A percentile compares a stretch with the other conserved stretches of the same genome.
Evolutionary conservation across 1,140 invertebrate species (phyloP).

Genomic region (Diabrotica virgifera): DNA sequence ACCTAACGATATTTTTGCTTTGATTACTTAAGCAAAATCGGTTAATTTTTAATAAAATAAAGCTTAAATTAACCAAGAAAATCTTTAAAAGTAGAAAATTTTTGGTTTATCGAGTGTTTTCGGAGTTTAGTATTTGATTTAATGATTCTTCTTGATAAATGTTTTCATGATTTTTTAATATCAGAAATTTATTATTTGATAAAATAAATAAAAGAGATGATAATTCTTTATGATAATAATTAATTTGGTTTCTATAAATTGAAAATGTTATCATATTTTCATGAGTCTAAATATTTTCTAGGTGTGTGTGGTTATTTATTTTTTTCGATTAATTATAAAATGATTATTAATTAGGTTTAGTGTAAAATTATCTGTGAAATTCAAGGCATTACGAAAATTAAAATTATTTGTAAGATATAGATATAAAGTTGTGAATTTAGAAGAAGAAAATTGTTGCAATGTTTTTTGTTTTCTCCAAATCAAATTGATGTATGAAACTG

Average conservation of each 20-base stretch:
- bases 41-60: not conserved
- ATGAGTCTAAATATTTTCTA: conserved; percentile 4
- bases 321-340: conserved; percentile 16
- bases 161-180: too few relatives aligned
- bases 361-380: conserved; percentile 40
- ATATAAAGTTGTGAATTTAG: conserved; percentile 35
- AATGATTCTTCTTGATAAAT: too few relatives aligned
- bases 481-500: conserved; percentile 46
- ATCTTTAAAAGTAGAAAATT: conserved; percentile 13
- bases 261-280: not conserved
- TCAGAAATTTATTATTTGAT: too few relatives aligned
- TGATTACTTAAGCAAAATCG: not conserved
- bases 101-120: not conserved
- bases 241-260: too few relatives aligned
- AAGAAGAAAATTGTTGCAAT: conserved; percentile 36
- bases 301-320: conserved; percentile 11
- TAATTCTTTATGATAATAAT: too few relatives aligned
- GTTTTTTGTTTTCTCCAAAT: conserved; percentile 37
- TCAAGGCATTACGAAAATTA: conserved; percentile 40
- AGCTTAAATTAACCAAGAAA: not conserved
- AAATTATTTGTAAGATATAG: conserved; percentile 43
- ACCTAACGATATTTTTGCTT: not conserved
- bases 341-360: conserved; percentile 25
- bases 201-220: too few relatives aligned
- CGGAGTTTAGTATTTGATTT: too few relatives aligned